Conservation (phyloP, 2,888 invertebrate species). For the Hoplodrina ambigua region DNA sequence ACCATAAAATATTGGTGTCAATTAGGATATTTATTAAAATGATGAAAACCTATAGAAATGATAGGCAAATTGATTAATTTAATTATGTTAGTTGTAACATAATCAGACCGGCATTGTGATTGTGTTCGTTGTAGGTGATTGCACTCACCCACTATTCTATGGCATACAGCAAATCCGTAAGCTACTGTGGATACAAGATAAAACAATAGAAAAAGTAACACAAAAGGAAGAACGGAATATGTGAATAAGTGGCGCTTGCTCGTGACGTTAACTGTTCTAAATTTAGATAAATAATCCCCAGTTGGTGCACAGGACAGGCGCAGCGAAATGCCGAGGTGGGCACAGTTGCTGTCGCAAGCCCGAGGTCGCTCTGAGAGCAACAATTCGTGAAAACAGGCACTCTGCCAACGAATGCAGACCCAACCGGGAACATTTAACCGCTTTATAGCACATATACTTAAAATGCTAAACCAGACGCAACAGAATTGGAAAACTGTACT, state of each 20-base stretch:
- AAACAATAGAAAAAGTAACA: constrained; percentile 53
- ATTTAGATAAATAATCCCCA: constrained; percentile 76
- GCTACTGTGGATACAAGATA: constrained; percentile 37
- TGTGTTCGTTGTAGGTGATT: background rate
- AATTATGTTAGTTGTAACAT: no score
- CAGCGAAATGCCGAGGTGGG: constrained; percentile 65
- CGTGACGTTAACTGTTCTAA: constrained; percentile 73
- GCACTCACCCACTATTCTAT: background rate
- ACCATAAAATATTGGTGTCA: no score
- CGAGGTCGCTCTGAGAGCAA: constrained; percentile 66
- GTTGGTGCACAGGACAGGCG: constrained; percentile 71
- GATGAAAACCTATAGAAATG: no score
- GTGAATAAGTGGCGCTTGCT: constrained; percentile 63
- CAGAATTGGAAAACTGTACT: constrained; percentile 53
- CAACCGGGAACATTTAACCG: constrained; percentile 67
- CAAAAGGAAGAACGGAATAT: constrained; percentile 50
- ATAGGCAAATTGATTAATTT: no score
- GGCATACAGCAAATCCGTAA: constrained; percentile 4
- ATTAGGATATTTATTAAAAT: no score
- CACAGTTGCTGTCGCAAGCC: constrained; percentile 65
- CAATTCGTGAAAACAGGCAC: constrained; percentile 78
- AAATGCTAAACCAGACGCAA: constrained; percentile 64
- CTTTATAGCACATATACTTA: constrained; percentile 64
- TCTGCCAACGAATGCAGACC: constrained; percentile 79
- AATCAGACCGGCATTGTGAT: no score